phyloP scores from a whole-genome alignment of 2,797 vertebrate species.

The Geotria australis region DNA sequence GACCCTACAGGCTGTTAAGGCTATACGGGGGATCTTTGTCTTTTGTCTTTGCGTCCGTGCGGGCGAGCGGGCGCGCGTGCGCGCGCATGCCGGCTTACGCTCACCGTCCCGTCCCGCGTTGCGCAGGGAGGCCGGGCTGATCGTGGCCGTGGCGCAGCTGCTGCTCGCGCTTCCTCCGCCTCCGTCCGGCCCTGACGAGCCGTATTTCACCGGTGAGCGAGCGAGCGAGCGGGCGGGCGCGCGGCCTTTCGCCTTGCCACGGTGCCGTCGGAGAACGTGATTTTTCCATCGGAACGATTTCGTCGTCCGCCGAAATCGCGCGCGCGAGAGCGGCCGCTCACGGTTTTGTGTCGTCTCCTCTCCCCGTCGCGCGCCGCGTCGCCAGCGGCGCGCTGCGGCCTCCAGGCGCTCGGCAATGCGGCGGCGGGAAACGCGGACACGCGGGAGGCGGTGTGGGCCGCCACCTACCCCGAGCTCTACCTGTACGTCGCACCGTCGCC shows the following conservation, averaged over 20 bases:
- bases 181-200: too few species aligned
- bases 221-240: too few species aligned
- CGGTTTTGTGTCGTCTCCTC: too few species aligned
- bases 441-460: conserved; percentile 19
- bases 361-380: not conserved
- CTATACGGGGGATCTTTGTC: not conserved
- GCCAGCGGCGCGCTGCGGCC: conserved; percentile 21
- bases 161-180: too few species aligned
- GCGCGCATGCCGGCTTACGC: not conserved
- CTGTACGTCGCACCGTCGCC: conserved; percentile 13
- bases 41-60: not conserved
- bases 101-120: not conserved
- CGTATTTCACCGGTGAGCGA: too few species aligned
- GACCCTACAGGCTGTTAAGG: too few species aligned
- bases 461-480: conserved; percentile 25
- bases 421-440: conserved; percentile 20
- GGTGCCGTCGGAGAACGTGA: too few species aligned
- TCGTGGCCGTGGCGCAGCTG: too few species aligned
- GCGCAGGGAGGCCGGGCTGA: not conserved
- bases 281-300: too few species aligned
- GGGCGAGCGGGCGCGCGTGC: not conserved
- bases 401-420: conserved; percentile 28
- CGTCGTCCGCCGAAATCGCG: too few species aligned
- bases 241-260: too few species aligned
- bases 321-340: too few species aligned